These are phyloP conservation scores for Aurelia aurita complex sp. Pacific DNA, from an alignment of 30 jellyfish, hydroid and myxozoan genomes.

Conservation along the genomic window DNA sequence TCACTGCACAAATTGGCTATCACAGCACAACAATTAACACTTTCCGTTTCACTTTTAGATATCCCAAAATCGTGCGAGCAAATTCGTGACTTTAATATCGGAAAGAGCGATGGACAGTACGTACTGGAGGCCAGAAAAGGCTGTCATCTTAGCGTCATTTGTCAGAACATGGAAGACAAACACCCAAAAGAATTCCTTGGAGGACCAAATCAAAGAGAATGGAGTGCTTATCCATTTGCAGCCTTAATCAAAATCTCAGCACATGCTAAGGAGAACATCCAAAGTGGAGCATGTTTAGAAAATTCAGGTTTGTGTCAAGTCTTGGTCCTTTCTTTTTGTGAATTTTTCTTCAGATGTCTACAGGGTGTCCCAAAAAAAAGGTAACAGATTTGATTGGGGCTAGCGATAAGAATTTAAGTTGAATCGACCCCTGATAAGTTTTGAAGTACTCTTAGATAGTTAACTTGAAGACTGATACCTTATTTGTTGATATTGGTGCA, in stretches of 20 bases:
- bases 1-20: background rate
- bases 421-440: no score
- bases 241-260: conserved; percentile 74
- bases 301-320: conserved; percentile 63
- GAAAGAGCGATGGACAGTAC: conserved; percentile 89
- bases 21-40: background rate
- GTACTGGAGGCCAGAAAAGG: conserved; percentile 85
- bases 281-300: conserved; percentile 92
- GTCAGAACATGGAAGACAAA: conserved; percentile 84
- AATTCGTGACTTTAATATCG: conserved; percentile 80
- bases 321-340: background rate
- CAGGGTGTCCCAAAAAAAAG: no score
- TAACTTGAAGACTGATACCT: no score
- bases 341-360: no score
- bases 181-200: conserved; percentile 93
- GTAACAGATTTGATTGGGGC: no score
- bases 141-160: conserved; percentile 90
- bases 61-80: conserved; percentile 89
- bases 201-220: conserved; percentile 86
- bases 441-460: no score
- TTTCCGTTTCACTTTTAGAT: conserved; percentile 27
- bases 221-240: conserved; percentile 91
- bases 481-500: no score
- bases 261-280: conserved; percentile 80
- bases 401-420: no score